These are phyloP conservation scores for Oikopleura vanhoeffeni DNA, from an alignment of 23 tunicate species.

Conservation along the genomic window DNA sequence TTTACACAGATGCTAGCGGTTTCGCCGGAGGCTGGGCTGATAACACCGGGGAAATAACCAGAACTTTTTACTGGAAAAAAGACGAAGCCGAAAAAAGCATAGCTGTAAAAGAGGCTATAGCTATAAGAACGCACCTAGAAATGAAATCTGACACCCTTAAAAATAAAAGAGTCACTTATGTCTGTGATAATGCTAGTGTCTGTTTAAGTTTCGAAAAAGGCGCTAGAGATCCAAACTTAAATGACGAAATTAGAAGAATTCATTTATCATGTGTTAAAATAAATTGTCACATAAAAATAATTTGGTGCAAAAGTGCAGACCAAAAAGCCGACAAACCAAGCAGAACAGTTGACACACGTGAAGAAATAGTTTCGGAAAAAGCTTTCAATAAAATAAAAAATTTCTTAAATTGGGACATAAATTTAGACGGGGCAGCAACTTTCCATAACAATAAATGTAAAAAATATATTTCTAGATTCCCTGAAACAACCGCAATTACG, in stretches of 20 bases:
- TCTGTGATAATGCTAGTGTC: background rate
- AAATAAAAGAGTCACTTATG: background rate
- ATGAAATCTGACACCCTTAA: background rate
- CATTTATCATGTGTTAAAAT: too few relatives aligned
- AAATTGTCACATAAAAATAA: too few relatives aligned
- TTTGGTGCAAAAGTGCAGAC: too few relatives aligned
- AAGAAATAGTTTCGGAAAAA: background rate
- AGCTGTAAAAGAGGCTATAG: background rate
- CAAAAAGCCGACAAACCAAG: background rate
- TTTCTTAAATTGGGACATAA: background rate
- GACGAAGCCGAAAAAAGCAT: background rate
- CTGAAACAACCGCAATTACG: too few relatives aligned
- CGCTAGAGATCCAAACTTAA: too few relatives aligned
- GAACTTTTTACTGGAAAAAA: background rate
- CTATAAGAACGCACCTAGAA: background rate
- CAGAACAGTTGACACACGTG: background rate
- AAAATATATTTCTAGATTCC: background rate
- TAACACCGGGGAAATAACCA: too few relatives aligned
- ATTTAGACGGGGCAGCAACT: background rate
- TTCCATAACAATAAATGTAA: background rate
- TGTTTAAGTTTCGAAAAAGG: too few relatives aligned
- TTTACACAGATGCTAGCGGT: background rate
- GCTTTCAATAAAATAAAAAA: background rate
- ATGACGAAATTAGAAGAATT: too few relatives aligned
- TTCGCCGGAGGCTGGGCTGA: too few relatives aligned